Evolutionary conservation across 2,797 vertebrate species (phyloP), one percentile per base, ranked within the genome.

Genomic region (Borostomias antarcticus): DNA sequence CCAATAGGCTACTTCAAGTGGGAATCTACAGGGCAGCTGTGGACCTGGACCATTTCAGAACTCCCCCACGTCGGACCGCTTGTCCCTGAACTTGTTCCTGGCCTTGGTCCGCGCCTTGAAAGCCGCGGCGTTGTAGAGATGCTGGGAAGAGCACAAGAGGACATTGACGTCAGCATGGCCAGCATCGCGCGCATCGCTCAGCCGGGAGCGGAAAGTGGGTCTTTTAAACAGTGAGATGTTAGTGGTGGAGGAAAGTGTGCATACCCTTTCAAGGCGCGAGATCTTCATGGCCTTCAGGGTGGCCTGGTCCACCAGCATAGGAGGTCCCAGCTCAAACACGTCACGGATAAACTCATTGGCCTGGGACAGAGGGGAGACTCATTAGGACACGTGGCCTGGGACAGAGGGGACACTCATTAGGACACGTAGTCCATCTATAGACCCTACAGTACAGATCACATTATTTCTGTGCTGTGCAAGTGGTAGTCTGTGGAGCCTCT

Each of bases 41-140:
- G n/a, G n/a, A n/a, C n/a, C n/a, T n/a, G n/a, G n/a, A n/a, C n/a
- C n/a, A n/a, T n/a, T 43, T 79, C 95, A 99, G 90, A 98, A 97
- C 82, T 98, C 96, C 28, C 96, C 96, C 65, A 98, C 92, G 0
- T 98, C 97, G 80, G 95, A 89, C 84, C 98, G 94, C 90, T 99
- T 99, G 90, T 99, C 98, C 76, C 96, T 94, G 73, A 95, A 95
- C 91, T 98, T 96, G 92, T 90, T 99, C 84, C 96, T 94, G 77
- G 96, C 97, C 87, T 99, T 99, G 68, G 97, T 99, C 85, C 98
- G 93, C 70, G 97, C 98, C 88, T 99, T 99, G 89, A 98, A 98
- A 1, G 96, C 96, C 64, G 97, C 98, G 15, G 98, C 96, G 82
- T 99, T 99, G 88, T 96, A 96, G 50, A 98, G 94, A 85, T 99